Evolutionary conservation across 2,888 invertebrate species (phyloP), one percentile per base, ranked within the genome.

Genomic region (Orchesella flavescens): DNA sequence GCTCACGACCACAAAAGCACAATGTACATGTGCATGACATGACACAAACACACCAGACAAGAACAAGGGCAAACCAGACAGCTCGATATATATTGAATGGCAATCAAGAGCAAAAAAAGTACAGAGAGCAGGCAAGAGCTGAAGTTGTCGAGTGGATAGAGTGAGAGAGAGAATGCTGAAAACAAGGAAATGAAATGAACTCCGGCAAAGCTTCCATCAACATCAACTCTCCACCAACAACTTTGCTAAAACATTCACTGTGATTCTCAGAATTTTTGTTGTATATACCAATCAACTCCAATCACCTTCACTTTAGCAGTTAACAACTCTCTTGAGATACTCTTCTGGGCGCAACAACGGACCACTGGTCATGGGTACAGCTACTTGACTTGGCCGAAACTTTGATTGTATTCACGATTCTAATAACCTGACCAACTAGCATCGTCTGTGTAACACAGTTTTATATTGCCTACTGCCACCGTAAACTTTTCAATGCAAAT

Each of bases 1-100:
- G 55, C 57, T 79, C 72, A 71, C 78, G 72, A 79, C 78, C 78
- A 21, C 72, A 79, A 53, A 34, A 5, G 63, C 23, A 43, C 49
- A 17, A 23, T 57, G 44, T 79, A 43, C 78, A 72, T 65, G 63
- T 61, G 53, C 78, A 79, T 79, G 78, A 79, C 78, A 79, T 21
- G 71, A 43, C 78, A 71, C 12, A 68, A 55, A 71, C 24, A 71
- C 59, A 79, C 71, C 12, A 79, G 78, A 77, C 77, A 24, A 72
- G 78, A 79, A 65, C 78, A 79, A 79, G 72, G 78, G 78, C 78
- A 79, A 17, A 63, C 53, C 65, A 71, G 78, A 79, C 78, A 72
- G 72, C 43, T 63, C 69, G 71, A 79, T 79, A 55, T 53, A 34
- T 68, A 43, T 55, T 61, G 69, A 77, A 53, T 68, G 69, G 59